These are phyloP conservation scores for Diachasmimorpha longicaudata DNA, from an alignment of 1,140 invertebrate genomes.

Conservation along the genomic window DNA sequence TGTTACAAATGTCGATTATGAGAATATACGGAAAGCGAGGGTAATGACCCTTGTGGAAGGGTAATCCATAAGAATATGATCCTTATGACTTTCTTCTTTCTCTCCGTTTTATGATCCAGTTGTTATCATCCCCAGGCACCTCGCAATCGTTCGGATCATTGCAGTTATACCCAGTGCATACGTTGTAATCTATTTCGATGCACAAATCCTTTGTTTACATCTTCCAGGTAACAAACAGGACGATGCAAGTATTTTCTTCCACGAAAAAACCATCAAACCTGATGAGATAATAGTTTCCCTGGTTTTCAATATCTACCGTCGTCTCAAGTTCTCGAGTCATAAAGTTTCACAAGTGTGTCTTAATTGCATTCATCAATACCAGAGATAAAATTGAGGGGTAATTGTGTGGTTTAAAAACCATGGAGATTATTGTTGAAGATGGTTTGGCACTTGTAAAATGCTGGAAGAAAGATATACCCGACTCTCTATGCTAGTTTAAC, in stretches of 20 bases:
- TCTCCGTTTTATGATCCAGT: neutral
- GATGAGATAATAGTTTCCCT: neutral
- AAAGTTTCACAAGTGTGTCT: conserved; percentile 12
- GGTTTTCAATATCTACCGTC: neutral
- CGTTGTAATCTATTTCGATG: neutral
- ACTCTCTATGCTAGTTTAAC: neutral
- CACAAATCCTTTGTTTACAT: neutral
- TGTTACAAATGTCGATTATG: neutral
- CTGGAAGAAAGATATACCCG: neutral
- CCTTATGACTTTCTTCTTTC: neutral
- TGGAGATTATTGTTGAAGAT: neutral
- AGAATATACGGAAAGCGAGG: neutral
- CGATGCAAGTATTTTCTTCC: neutral
- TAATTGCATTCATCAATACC: conserved; percentile 12
- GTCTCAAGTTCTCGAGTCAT: neutral
- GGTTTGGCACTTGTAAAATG: neutral
- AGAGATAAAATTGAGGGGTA: conserved; percentile 20
- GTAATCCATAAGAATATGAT: too few relatives aligned
- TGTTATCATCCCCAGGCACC: neutral
- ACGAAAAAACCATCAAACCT: neutral
- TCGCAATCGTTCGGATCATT: neutral
- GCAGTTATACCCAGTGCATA: neutral
- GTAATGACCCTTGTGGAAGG: neutral
- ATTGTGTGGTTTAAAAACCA: conserved; percentile 9
- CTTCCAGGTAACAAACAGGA: neutral